Conservation (phyloP, 2,113 vertebrate species). For the Paramormyrops kingsleyae region DNA sequence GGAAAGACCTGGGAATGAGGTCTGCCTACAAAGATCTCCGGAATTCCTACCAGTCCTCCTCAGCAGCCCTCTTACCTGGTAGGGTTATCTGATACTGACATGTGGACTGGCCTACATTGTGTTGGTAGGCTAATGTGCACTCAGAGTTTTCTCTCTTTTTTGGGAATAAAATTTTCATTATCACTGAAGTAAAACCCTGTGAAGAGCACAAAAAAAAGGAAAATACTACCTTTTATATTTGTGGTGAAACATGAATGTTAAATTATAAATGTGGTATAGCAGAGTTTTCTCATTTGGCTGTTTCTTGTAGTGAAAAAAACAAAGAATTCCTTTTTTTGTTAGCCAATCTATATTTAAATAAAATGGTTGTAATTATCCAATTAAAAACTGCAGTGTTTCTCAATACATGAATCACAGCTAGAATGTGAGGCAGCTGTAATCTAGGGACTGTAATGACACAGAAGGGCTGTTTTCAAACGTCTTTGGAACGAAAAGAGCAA, state of each 20-base stretch:
- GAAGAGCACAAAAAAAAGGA: neutral
- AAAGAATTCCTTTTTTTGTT: conserved; percentile 41
- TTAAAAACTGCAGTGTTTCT: conserved; percentile 45
- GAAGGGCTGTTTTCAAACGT: conserved; percentile 48
- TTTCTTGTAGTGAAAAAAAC: conserved; percentile 43
- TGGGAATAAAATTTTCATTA: neutral
- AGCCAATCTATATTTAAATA: conserved; percentile 48
- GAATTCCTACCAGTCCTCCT: neutral
- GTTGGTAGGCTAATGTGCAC: neutral
- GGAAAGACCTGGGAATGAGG: neutral
- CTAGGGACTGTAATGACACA: conserved; percentile 55
- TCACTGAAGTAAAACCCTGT: neutral
- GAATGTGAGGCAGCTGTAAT: conserved; percentile 33
- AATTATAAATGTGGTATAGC: neutral
- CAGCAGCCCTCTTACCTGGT: neutral
- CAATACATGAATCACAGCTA: conserved; percentile 46
- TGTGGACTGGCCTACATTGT: neutral
- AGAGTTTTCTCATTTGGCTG: conserved; percentile 36
- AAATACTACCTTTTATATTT: neutral
- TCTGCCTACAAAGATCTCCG: neutral
- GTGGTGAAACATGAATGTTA: neutral
- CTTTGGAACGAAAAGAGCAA: conserved; percentile 46
- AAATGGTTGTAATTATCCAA: conserved; percentile 49
- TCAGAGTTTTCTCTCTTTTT: neutral
- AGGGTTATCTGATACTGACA: neutral